Evolutionary conservation across 2,797 vertebrate species (phyloP).

Genomic region (Naso thynnoides): DNA sequence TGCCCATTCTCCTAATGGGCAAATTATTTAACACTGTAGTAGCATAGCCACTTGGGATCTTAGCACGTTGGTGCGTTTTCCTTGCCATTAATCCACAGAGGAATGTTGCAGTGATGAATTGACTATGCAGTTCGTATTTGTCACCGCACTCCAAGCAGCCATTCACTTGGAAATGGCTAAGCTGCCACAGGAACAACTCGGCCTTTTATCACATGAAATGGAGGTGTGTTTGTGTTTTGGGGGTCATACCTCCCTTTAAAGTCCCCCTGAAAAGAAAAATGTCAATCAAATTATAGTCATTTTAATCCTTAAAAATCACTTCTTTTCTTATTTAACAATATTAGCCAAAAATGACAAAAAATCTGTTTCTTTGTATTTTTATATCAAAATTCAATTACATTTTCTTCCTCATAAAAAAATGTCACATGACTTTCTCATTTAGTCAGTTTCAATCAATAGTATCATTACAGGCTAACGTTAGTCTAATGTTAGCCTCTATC

Average conservation of each 20-base stretch:
- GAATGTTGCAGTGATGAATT: constrained; percentile 48
- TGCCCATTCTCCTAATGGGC: constrained; percentile 39
- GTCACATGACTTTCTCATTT: no score
- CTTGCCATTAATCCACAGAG: constrained; percentile 52
- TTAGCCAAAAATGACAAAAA: no score
- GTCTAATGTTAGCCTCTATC: no score
- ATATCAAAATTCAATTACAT: no score
- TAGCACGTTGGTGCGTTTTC: constrained; percentile 29
- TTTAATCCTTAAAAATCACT: no score
- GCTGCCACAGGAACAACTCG: constrained; percentile 26
- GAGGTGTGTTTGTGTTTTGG: constrained; percentile 7
- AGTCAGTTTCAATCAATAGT: no score
- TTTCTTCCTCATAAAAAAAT: no score
- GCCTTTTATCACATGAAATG: constrained; percentile 10
- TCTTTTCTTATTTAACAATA: no score
- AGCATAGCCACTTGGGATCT: constrained; percentile 15
- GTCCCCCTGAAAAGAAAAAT: no score
- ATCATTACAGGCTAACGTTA: no score
- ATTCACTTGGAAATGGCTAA: constrained; percentile 29
- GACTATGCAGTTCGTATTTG: constrained; percentile 43
- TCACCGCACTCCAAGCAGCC: constrained; percentile 30
- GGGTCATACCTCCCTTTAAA: constrained; percentile 9
- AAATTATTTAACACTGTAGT: constrained; percentile 44
- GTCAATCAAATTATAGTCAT: no score
- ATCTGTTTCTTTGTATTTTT: no score